Evolutionary conservation across 2,888 invertebrate species (phyloP), one percentile per base, ranked within the genome.

Genomic region (Ochlodes sylvanus): DNA sequence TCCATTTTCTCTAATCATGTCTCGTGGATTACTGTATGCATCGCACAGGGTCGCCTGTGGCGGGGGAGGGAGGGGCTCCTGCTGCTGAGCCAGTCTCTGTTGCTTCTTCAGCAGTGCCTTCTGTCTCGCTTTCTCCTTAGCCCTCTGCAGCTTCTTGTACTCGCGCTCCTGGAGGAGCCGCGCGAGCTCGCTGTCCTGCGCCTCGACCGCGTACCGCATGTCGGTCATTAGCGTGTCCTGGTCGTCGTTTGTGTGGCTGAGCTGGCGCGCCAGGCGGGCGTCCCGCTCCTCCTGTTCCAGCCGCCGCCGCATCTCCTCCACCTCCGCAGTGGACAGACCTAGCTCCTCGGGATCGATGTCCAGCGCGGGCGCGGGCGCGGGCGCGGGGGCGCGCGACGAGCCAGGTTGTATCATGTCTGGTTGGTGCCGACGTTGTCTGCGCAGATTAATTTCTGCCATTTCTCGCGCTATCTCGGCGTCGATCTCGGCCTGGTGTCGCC

Each of bases 191-290:
- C 90, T 84, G 70, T 93, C 93, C 63, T 93, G 93, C n/a, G 90
- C 93, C 73, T 93, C 93, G 6, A 93, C 93, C 1, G 93, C 93
- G 78, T 86, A 92, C 70, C 85, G 86, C 93, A 93, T 92, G 68
- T 93, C 93, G 9, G 92, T 87, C 27, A 92, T 71, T 12, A 93
- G 72, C 9, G 84, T 84, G 73, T 92, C 93, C 61, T 85, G 84
- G 44, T 83, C 89, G 60, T 88, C 86, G n/a, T 79, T 86, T 69
- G 88, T 84, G 69, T 87, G 85, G 68, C 90, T 92, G 27, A 93
- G 69, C 72, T 92, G 86, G 61, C 90, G 79, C 1, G 93, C 93
- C 12, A 93, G 73, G 65, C 86, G 78, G 0, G 92, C 93, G 76
- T 93, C 93, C 73, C 78, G 82, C 70, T 93, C 93, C 73, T 93